phyloP scores from a whole-genome alignment of 2,113 vertebrate species.

The Prolemur simus region DNA sequence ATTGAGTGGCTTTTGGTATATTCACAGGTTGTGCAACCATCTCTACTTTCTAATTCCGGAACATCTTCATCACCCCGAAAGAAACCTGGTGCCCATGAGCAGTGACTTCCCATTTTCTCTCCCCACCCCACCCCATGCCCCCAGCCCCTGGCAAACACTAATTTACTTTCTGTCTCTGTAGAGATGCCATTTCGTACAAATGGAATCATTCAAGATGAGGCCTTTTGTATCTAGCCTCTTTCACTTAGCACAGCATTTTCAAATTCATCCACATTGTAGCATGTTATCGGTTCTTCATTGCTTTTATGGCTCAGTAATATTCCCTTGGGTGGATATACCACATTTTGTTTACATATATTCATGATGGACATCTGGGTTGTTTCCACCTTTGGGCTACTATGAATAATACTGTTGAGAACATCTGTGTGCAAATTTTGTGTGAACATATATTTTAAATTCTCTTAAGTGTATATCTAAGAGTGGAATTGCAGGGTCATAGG shows the following conservation, averaged over 20 bases:
- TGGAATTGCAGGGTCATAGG: not conserved
- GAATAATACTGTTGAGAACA: not conserved
- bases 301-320: not conserved
- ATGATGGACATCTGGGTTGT: not conserved
- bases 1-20: not conserved
- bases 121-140: no score
- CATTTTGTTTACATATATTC: not conserved
- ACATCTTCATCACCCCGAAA: not conserved
- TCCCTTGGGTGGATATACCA: not conserved
- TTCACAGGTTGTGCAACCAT: not conserved
- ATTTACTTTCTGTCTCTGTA: not conserved
- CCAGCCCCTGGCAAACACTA: not conserved
- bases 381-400: not conserved
- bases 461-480: not conserved
- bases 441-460: not conserved
- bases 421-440: not conserved
- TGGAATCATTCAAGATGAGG: not conserved
- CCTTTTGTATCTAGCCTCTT: not conserved
- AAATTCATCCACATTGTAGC: not conserved
- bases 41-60: not conserved
- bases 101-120: not conserved
- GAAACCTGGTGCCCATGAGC: not conserved
- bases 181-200: not conserved
- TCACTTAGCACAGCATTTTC: not conserved
- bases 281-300: not conserved